Base-by-base conservation (phyloP, 30 jellyfish, hydroid and myxozoan genomes). In the Hydractinia symbiolongicarpus region DNA sequence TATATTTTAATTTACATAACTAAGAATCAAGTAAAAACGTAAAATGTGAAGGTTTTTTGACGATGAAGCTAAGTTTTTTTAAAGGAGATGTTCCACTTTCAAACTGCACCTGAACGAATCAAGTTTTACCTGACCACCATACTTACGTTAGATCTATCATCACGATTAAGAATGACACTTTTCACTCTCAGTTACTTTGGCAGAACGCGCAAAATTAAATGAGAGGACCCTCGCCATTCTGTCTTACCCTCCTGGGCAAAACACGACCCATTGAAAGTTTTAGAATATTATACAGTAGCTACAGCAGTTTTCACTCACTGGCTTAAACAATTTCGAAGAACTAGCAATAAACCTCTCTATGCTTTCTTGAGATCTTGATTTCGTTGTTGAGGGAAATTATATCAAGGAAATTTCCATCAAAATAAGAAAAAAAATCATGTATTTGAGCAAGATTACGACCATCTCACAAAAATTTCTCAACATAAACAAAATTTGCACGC, bases 321-420 rank as follows among this genome's bases (percentile, higher is more conserved):
- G 52, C 74, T 64, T 7, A n/a, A 9, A 64, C 44, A 30, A 30
- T 30, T 64, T 64, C 40, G 52, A 51, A 64, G 40, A 64, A 51
- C 40, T n/a, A 64, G 74, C 74, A 64, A 64, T 64, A 64, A 55
- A 71, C 80, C 51, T 50, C 17, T 58, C 80, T 71, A 71, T 71
- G 80, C 80, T 71, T 71, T 50, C 80, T 71, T 71, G 80, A 71
- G 61, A 71, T 71, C 80, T 71, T 50, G 80, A 71, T n/a, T 71
- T n/a, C 51, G 17, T 19, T 71, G 44, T 71, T 71, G 56, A 20
- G 80, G 69, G 80, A 71, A 71, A 71, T 50, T 71, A 20, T 71
- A 71, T n/a, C 56, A 50, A 5, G 80, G 80, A 71, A 20, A 71
- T 71, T 71, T 71, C 80, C 80, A 15, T 5, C 61, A 20, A 50